These are phyloP conservation scores for Drosophila fuyamai DNA, from an alignment of 1,140 invertebrate species.

Conservation along the genomic window DNA sequence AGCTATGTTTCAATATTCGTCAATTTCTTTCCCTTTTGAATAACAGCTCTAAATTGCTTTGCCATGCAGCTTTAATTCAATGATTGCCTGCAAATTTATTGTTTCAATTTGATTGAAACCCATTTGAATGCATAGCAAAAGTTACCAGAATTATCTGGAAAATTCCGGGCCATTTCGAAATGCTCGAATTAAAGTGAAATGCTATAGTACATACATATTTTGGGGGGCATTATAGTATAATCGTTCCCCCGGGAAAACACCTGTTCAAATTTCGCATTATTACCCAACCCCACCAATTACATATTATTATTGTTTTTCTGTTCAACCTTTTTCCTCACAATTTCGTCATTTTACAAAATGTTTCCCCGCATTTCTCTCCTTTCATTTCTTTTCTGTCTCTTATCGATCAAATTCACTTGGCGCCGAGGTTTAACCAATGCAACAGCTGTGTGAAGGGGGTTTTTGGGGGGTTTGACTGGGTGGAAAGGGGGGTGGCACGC, in stretches of 20 bases:
- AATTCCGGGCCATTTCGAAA: background rate
- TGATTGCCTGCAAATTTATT: conserved; percentile 22
- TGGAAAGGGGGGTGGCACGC: conserved; percentile 22
- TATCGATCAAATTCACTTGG: conserved; percentile 44
- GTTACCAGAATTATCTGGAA: conserved; percentile 6
- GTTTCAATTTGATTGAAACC: conserved; percentile 18
- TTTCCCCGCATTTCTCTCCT: background rate
- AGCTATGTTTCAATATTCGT: background rate
- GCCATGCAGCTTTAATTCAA: conserved; percentile 15
- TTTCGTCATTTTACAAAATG: conserved; percentile 16
- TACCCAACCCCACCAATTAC: background rate
- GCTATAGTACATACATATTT: background rate
- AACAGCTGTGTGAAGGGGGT: conserved; percentile 33
- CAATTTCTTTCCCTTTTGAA: background rate
- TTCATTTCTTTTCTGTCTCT: conserved; percentile 1
- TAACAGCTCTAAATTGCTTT: conserved; percentile 17
- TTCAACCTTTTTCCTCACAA: background rate
- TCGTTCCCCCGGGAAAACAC: background rate
- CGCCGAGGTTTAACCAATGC: conserved; percentile 18
- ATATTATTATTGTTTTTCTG: background rate
- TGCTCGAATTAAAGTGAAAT: background rate
- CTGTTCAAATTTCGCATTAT: conserved; percentile 6
- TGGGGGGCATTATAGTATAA: background rate
- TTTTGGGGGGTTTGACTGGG: background rate
- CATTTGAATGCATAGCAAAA: conserved; percentile 12